phyloP scores from a whole-genome alignment of 2,797 vertebrate species.

The Avahi laniger region DNA sequence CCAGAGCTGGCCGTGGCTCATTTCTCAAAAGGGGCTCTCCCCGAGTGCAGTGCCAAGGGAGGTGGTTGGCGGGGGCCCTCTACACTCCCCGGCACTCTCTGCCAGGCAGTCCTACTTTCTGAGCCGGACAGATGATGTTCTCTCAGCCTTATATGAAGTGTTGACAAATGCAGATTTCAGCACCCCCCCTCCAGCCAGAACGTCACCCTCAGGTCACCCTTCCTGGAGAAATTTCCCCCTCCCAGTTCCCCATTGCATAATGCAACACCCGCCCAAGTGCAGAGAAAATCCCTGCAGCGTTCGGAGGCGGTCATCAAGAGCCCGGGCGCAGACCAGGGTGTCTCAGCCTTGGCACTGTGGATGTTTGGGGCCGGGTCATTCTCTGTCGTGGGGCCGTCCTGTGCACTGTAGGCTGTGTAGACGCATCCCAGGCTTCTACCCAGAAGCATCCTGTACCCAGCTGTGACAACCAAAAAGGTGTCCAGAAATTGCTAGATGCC shows the following conservation, averaged over 20 bases:
- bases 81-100: not conserved
- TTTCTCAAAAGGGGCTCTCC: not conserved
- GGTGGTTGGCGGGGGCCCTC: not conserved
- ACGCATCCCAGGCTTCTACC: not conserved
- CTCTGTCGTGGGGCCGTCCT: no score
- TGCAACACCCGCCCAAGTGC: no score
- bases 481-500: not conserved
- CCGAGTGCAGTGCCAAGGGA: not conserved
- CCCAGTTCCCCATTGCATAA: fast-evolving
- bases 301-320: not conserved
- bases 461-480: not conserved
- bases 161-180: not conserved
- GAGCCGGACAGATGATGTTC: not conserved
- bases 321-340: not conserved
- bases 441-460: no score
- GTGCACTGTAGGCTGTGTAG: no score
- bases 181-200: not conserved
- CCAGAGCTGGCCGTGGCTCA: not conserved
- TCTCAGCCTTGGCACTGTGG: not conserved
- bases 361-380: fast-evolving
- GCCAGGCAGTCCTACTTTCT: not conserved
- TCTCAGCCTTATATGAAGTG: not conserved
- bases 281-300: not conserved
- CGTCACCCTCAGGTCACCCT: not conserved
- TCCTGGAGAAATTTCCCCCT: not conserved